A percentile compares a stretch with the other conserved stretches of the same genome.
Conservation (phyloP, 2,113 vertebrate species). For the Athene cunicularia region DNA sequence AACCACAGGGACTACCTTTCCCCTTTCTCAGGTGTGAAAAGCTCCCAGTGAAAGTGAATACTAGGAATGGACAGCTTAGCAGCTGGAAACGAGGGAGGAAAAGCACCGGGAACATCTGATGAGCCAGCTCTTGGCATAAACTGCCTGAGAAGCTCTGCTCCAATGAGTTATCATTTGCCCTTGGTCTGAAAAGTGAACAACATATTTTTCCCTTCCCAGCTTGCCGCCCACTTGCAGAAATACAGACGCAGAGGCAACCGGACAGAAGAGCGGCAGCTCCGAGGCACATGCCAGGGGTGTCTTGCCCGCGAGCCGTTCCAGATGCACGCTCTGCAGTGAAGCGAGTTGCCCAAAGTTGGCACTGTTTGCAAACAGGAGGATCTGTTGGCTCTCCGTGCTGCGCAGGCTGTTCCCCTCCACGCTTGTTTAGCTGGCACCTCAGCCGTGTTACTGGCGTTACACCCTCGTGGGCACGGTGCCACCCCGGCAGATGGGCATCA, state of each 20-base stretch:
- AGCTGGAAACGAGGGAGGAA: not conserved
- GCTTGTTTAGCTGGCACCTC: conserved; percentile 3
- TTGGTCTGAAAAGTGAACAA: not conserved
- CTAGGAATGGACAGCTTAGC: not conserved
- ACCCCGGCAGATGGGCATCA: conserved; percentile 20
- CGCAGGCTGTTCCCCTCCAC: not conserved
- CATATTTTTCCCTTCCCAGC: not conserved
- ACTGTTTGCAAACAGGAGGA: conserved; percentile 6
- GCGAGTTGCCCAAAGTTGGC: not conserved
- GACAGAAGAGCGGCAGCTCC: not conserved
- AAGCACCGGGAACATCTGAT: accelerated
- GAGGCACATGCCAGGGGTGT: not conserved
- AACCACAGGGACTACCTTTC: accelerated
- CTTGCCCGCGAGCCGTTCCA: not conserved
- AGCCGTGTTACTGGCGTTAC: not conserved
- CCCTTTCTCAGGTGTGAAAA: not conserved
- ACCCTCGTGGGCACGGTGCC: not conserved
- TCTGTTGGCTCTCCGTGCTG: not conserved
- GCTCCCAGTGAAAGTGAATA: accelerated
- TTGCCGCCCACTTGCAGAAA: not conserved
- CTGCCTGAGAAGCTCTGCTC: not conserved
- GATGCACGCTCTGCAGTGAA: not conserved
- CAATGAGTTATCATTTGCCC: not conserved
- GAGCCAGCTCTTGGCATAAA: not conserved
- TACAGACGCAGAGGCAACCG: accelerated